phyloP scores from a whole-genome alignment of 2,888 invertebrate genomes.

The Sialis lutaria region DNA sequence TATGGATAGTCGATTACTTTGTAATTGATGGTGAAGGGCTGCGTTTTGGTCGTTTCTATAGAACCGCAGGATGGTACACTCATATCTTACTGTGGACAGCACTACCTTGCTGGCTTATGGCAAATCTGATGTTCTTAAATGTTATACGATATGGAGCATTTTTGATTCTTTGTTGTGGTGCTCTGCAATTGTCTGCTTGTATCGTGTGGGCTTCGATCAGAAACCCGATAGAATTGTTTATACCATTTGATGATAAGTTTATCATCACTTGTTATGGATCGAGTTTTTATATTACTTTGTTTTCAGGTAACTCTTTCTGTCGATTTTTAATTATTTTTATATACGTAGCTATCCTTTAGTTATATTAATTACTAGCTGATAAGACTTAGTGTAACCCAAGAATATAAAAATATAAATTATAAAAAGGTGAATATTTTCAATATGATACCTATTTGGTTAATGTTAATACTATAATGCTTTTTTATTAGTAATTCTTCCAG shows the following conservation, averaged over 20 bases:
- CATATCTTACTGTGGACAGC: slow-evolving; percentile 38
- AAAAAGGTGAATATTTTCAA: too few relatives aligned
- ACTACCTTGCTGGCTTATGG: slow-evolving; percentile 35
- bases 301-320: slow-evolving; percentile 23
- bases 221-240: slow-evolving; percentile 29
- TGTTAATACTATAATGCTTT: too few relatives aligned
- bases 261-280: slow-evolving; percentile 26
- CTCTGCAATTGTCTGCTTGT: slow-evolving; percentile 30
- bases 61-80: slow-evolving; percentile 37
- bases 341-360: background rate
- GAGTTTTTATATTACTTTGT: slow-evolving; percentile 32
- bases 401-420: too few relatives aligned
- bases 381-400: too few relatives aligned
- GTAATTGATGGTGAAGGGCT: slow-evolving; percentile 40
- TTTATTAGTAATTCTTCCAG: too few relatives aligned
- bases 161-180: slow-evolving; percentile 29
- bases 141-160: slow-evolving; percentile 33
- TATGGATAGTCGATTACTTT: slow-evolving; percentile 42
- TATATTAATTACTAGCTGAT: too few relatives aligned
- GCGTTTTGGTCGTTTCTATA: slow-evolving; percentile 34
- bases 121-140: slow-evolving; percentile 32
- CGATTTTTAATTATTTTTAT: background rate
- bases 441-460: too few relatives aligned
- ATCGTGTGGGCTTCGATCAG: slow-evolving; percentile 29
- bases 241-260: slow-evolving; percentile 29